Base-by-base conservation (phyloP, 2,797 vertebrate genomes). In the Sebastiscus albofasciatus region DNA sequence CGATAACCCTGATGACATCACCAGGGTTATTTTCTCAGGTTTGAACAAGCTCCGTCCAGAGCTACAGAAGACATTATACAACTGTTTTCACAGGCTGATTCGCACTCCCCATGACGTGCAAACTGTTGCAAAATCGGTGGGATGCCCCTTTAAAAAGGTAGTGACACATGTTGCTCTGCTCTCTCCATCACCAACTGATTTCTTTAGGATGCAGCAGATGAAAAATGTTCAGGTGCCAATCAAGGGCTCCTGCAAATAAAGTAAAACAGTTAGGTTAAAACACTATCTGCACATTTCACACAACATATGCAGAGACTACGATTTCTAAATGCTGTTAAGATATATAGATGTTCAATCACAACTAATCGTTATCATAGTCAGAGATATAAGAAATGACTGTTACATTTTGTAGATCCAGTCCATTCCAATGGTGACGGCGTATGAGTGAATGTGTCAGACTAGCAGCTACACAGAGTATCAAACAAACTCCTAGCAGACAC, bases 401-500 rank as follows among this genome's bases (percentile, higher is more conserved):
- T 93, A 95, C 94, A 90, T 91, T 94, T 87, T 94, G 91, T 55
- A 68, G 67, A 66, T 91, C 89, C 74, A 89, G 72, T 75, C 80
- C 91, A 20, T 86, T 92, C 75, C 75, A 85, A 1, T 90, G 80
- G 69, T 85, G 26, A 31, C 69, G 89, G 1, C 72, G 79, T n/a
- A 80, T 77, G 1, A 74, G 74, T 13, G 87, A 89, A 72, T 73
- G 86, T 85, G 85, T 87, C 70, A 94, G 59, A 65, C 84, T 87
- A 42, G 87, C 93, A 79, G 83, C 70, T 67, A 95, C 56, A 86
- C 90, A 95, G 55, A 96, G 80, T 7, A 95, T 71, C 33, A 92
- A 73, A 91, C 95, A 96, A 76, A 96, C 36, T 70, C 64, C 83
- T 16, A 96, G 77, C 59, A 96, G 92, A 61, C 77, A 89, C 69